Conservation (phyloP, 2,888 invertebrate genomes). For the Dasysyrphus tricinctus region DNA sequence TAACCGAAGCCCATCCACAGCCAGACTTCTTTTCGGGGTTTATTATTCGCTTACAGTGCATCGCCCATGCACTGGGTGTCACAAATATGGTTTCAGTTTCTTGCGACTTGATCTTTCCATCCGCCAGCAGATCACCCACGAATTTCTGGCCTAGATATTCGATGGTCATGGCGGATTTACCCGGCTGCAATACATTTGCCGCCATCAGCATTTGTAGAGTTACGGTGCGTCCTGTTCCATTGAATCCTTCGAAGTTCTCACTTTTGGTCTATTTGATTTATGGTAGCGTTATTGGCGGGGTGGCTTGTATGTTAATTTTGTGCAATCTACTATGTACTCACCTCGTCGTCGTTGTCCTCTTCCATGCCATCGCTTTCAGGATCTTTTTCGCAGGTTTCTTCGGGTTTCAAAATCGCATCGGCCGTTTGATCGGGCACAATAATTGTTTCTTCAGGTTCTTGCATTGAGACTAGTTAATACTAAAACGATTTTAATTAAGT, state of each 20-base stretch:
- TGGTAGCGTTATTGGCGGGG: conserved; percentile 47
- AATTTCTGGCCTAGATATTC: conserved; percentile 97
- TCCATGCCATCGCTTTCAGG: conserved; percentile 85
- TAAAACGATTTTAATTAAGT: conserved; percentile 50
- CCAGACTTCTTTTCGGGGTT: conserved; percentile 96
- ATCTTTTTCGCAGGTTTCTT: conserved; percentile 82
- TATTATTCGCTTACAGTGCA: conserved; percentile 94
- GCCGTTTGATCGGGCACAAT: conserved; percentile 40
- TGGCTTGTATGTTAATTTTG: conserved; percentile 46
- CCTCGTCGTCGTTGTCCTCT: conserved; percentile 86
- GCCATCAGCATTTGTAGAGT: conserved; percentile 93
- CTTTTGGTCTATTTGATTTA: conserved; percentile 76
- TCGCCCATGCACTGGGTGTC: conserved; percentile 96
- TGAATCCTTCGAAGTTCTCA: conserved; percentile 82
- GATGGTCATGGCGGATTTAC: conserved; percentile 93
- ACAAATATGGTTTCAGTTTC: conserved; percentile 94
- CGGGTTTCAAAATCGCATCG: conserved; percentile 53
- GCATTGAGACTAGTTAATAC: conserved; percentile 52
- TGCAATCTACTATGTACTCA: conserved; percentile 75
- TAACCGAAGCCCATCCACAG: conserved; percentile 96
- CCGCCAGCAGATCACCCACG: conserved; percentile 92
- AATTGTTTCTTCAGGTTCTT: conserved; percentile 69
- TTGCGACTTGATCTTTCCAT: conserved; percentile 94
- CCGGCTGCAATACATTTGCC: conserved; percentile 93
- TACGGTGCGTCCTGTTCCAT: conserved; percentile 87